Evolutionary conservation across 2,888 invertebrate genomes (phyloP), one percentile per base, ranked within the genome.

Genomic region (Hypselothyrea guttata): DNA sequence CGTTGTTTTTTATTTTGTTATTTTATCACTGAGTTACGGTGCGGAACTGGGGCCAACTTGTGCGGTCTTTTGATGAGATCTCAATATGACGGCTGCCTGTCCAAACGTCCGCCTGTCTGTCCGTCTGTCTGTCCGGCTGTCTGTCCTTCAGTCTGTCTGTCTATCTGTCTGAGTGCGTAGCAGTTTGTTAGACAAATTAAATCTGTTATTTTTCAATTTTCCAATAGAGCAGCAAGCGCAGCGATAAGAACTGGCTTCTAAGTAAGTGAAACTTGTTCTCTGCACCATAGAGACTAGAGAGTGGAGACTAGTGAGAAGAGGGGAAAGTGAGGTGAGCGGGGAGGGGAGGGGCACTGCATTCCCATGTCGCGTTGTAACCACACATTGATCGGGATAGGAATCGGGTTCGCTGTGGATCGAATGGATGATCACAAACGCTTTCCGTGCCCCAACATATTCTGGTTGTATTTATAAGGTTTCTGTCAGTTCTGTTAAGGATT

Each of bases 21-120:
- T 62, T 72, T 59, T 72, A 72, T 71, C 73, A 68, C 49, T 67
- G 51, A 30, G 34, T 9, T 46, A 13, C 37, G 45, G 34, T 27
- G 27, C 11, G 61, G 35, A 35, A 15, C 31, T 38, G 54, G 34
- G 45, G 42, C 44, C 57, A 82, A 73, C 73, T 68, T 79, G 81
- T 81, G 81, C 79, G 81, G 81, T 85, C 81, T 71, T 71, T 71
- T 81, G 78, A 78, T 78, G 82, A 81, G 84, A 78, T 78, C 78
- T 84, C 78, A 84, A 78, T 84, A 84, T 78, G 78, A 78, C 84
- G 77, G 74, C 71, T 79, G 76, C 53, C 68, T 58, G 46, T 38
- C 62, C 30, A 40, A 34, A 35, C 33, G 42, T 40, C n/a, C 40
- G 7, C 22, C 22, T 18, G 35, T 12, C 11, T 7, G 13, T 30